Evolutionary conservation across 2,888 invertebrate genomes (phyloP).

Genomic region (Camptogramma bilineatum): DNA sequence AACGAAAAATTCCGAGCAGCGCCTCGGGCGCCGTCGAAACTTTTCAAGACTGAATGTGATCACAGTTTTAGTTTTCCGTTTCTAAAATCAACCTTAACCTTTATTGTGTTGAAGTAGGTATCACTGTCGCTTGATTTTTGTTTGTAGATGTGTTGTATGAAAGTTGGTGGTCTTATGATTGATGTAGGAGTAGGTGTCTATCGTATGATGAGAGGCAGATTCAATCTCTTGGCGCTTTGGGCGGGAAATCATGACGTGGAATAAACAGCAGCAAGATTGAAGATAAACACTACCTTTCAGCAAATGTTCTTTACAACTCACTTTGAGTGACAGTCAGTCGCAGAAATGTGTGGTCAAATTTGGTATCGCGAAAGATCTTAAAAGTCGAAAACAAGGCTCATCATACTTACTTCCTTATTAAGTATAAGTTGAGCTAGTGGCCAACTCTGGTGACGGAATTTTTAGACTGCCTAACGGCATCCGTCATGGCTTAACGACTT

Average conservation of each 20-base stretch:
- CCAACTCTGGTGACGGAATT: too few relatives aligned
- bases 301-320: background rate
- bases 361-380: too few relatives aligned
- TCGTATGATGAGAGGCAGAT: constrained; percentile 72
- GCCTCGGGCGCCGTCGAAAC: constrained; percentile 64
- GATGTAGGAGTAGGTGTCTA: constrained; percentile 64
- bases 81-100: constrained; percentile 17
- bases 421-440: too few relatives aligned
- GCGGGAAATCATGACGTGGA: constrained; percentile 66
- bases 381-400: too few relatives aligned
- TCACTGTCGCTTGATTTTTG: background rate
- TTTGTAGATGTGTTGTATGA: constrained; percentile 4
- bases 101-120: background rate
- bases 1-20: constrained; percentile 62
- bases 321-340: background rate
- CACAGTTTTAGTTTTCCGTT: constrained; percentile 36
- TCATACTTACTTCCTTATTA: too few relatives aligned
- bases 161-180: constrained; percentile 61
- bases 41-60: constrained; percentile 69
- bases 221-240: constrained; percentile 70
- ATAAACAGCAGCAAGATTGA: constrained; percentile 48
- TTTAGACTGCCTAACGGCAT: too few relatives aligned
- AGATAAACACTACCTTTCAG: constrained; percentile 10
- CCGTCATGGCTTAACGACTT: too few relatives aligned
- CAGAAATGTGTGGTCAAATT: too few relatives aligned